Base-by-base conservation (phyloP, 64 coral and sea anemone genomes). In the Porites australiensis region DNA sequence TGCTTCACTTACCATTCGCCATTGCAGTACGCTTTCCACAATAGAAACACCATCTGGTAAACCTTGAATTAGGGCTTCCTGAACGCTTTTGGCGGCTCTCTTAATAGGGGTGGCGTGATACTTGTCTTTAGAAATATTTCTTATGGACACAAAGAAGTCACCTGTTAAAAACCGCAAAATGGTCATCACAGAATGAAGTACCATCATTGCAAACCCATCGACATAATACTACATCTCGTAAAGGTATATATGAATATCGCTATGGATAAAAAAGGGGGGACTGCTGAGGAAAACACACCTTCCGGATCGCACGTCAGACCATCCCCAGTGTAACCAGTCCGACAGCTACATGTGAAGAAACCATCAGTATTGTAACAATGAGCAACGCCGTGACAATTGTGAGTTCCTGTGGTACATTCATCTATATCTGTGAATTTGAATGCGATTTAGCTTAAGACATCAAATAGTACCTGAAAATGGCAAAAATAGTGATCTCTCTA, bases 41-140 rank as follows among this genome's bases (percentile, higher is more conserved):
- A 83, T 8, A 11, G 12, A 11, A 50, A 22, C 61, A 49, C 45
- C 62, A 20, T 43, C 44, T n/a, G 80, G 80, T 3, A 83, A 46
- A 20, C 62, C 80, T 21, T 50, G 13, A 22, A 83, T 83, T 8
- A 50, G 44, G 3, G 61, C 80, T n/a, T 20, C 15, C 13, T 47
- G 44, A 10, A 15, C 20, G 19, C 61, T 67, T 62, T 67, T 83
- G 44, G 11, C 15, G 19, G 80, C 50, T 58, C 80, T 14, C 46
- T 83, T 83, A 12, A 83, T 62, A 43, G 45, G 5, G 52, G 61
- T 83, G 2, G 80, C 23, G 2, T 50, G 44, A 50, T 83, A 83
- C 45, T 51, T 68, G 45, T 83, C 80, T 19, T 50, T 83, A 14
- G 80, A 83, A 50, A 83, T 83, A 43, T 67, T 44, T 47, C 14